Evolutionary conservation across 2,113 vertebrate genomes (phyloP), one percentile per base, ranked within the genome.

Genomic region (Lagopus leucura): DNA sequence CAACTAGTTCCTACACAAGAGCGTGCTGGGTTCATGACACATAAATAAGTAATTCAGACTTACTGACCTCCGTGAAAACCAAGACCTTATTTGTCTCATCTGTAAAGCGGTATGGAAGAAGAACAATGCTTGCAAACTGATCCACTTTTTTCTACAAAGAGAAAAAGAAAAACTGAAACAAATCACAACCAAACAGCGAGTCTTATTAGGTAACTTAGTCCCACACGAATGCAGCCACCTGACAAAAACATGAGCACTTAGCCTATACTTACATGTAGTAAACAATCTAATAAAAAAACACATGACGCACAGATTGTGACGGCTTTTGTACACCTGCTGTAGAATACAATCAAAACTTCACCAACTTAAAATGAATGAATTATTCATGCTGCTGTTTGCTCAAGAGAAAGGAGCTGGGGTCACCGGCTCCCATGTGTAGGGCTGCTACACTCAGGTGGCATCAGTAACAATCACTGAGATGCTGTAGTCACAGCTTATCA

Each of bases 11-110:
- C 7, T 10, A n/a, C 32, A 7, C 10, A 54, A 17, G 13, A 55
- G 13, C 1, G 6, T 3, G 7, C 76, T 40, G 69, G 27, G 34
- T 9, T 81, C 8, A 3, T 2, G 28, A 50, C 7, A 25, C 28
- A 3, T 4, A 80, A 40, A 12, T 7, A 64, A 83, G 32, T 8
- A 16, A 43, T 14, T 4, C 14, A 27, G 27, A 34, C 48, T 84
- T 88, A 96, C 96, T 87, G 87, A 99, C 99, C 98, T 98, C 98
- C 21, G 99, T 99, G 91, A 99, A 99, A 76, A 99, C 98, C 63
- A 98, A 72, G 85, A 99, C 98, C 93, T 96, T 99, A 93, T 99
- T 99, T 7, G 47, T n/a, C 43, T 98, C 96, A 2, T 96, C 97
- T 13, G 92, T 94, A 50, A 99, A 98, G 19, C 96, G 95, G 86